A percentile compares a stretch with the other conserved stretches of the same genome.
These are phyloP conservation scores for Silurus meridionalis DNA, from an alignment of 2,113 vertebrate species.

Conservation along the genomic window DNA sequence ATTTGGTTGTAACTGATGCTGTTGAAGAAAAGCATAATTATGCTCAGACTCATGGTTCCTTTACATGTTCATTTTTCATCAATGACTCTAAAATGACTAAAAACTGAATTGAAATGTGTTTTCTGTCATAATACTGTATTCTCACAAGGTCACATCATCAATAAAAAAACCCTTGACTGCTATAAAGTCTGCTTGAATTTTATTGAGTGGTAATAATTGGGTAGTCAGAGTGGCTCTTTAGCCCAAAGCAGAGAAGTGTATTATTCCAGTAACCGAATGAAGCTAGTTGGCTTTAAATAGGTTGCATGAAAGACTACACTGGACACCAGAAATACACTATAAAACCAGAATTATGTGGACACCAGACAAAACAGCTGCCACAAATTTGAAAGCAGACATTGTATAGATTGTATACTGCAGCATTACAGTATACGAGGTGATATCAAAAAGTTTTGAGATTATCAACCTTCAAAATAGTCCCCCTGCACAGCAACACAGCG, in stretches of 20 bases:
- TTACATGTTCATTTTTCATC: background rate
- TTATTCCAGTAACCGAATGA: background rate
- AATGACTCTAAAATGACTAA: background rate
- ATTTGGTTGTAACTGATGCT: conserved; percentile 2
- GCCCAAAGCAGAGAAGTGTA: background rate
- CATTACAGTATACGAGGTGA: too few relatives aligned
- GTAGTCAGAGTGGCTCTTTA: background rate
- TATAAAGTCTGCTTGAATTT: background rate
- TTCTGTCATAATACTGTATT: conserved; percentile 1
- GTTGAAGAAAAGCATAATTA: background rate
- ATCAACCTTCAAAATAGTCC: too few relatives aligned
- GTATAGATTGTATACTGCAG: background rate
- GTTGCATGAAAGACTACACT: background rate
- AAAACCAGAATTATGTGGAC: background rate
- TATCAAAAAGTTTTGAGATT: background rate
- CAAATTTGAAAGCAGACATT: background rate
- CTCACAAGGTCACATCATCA: background rate
- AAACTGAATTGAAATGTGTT: background rate
- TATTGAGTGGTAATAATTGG: background rate
- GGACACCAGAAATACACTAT: background rate
- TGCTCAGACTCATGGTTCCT: too few relatives aligned
- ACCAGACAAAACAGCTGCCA: background rate
- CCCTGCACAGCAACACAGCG: too few relatives aligned
- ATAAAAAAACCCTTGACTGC: background rate
- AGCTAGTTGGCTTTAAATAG: background rate